Conservation (phyloP, 2,113 vertebrate genomes). For the Piaya cayana region DNA sequence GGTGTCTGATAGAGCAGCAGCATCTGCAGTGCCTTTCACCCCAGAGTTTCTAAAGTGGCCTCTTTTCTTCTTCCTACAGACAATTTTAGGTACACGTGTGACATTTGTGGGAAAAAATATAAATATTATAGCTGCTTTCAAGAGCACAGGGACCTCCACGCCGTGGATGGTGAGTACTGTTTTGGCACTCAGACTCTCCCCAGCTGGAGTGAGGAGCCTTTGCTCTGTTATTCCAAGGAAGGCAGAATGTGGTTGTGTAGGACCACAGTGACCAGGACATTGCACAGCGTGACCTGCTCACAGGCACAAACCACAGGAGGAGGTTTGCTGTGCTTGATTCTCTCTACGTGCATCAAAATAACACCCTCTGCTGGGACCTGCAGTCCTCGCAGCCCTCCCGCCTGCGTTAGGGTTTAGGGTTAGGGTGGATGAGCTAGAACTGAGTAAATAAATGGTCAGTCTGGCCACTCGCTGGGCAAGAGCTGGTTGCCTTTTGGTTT, state of each 20-base stretch:
- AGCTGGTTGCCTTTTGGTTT: neutral
- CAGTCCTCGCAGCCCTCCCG: neutral
- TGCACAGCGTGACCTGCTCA: accelerated
- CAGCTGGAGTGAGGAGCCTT: neutral
- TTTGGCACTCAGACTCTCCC: neutral
- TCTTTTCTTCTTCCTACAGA: slow-evolving; percentile 76
- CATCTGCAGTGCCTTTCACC: neutral
- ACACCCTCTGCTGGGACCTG: neutral
- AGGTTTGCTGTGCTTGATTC: neutral
- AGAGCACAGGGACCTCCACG: slow-evolving; percentile 95
- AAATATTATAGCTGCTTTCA: slow-evolving; percentile 99
- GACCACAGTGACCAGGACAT: accelerated
- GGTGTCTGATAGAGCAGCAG: neutral
- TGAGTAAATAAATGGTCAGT: neutral
- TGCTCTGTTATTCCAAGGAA: neutral
- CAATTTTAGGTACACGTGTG: slow-evolving; percentile 97
- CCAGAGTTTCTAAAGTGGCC: neutral
- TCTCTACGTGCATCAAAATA: neutral
- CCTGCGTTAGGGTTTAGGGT: neutral
- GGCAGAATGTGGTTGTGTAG: neutral
- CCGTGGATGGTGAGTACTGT: slow-evolving; percentile 90
- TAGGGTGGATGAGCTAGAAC: neutral
- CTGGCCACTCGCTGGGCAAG: neutral
- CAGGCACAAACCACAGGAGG: neutral
- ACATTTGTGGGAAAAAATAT: slow-evolving; percentile 98